phyloP scores from a whole-genome alignment of 2,113 vertebrate genomes.

The Anolis sagrei region DNA sequence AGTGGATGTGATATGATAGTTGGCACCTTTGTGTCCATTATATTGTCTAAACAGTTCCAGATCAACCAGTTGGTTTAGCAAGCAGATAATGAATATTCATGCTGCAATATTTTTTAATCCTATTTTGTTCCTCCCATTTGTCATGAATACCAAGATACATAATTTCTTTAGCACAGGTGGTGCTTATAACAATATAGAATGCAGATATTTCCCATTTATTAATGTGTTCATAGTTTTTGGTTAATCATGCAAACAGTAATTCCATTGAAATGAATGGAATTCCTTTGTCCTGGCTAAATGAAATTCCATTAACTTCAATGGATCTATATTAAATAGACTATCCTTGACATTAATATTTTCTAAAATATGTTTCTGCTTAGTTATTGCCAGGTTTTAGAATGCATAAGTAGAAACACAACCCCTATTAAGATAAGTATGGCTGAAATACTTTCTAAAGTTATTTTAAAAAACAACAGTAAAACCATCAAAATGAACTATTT shows the following conservation, averaged over 20 bases:
- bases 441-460: constrained; percentile 3
- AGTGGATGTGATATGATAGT: background rate
- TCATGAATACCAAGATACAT: background rate
- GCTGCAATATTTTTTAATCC: background rate
- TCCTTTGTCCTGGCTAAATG: no score
- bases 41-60: background rate
- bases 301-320: no score
- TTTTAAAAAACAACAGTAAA: background rate
- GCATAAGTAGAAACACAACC: background rate
- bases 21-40: constrained; percentile 24
- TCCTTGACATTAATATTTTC: background rate
- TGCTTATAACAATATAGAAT: no score
- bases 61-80: background rate
- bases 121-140: background rate
- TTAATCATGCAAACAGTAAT: no score
- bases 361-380: constrained; percentile 26
- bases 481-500: no score
- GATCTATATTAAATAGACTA: no score
- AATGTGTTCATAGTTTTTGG: no score
- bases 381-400: background rate
- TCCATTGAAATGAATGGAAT: no score
- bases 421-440: background rate
- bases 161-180: no score
- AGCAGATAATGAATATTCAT: constrained; percentile 5
- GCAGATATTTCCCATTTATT: no score